phyloP scores from a whole-genome alignment of 2,113 vertebrate genomes.

The Lagopus leucura region DNA sequence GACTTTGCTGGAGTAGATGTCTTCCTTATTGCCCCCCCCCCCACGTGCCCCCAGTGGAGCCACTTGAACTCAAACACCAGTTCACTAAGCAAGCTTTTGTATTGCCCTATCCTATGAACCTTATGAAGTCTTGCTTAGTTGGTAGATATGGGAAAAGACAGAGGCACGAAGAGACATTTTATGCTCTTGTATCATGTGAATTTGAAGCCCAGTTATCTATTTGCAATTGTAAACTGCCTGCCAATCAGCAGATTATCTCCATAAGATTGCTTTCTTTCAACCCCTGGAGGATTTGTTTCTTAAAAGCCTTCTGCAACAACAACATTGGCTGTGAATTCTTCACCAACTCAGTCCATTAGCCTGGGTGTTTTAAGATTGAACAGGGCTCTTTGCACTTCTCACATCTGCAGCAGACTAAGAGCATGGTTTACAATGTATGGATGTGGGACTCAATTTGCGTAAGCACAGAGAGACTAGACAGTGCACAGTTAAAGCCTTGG shows the following conservation, averaged over 20 bases:
- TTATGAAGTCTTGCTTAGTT: neutral
- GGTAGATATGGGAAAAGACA: neutral
- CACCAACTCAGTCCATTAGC: neutral
- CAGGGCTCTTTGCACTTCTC: neutral
- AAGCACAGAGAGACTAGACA: neutral
- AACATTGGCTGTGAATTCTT: neutral
- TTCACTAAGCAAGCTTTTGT: neutral
- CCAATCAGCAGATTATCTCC: neutral
- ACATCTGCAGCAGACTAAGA: neutral
- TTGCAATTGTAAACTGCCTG: neutral
- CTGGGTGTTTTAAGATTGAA: neutral
- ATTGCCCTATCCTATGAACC: neutral
- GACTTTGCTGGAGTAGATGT: neutral
- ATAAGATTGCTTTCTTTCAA: neutral
- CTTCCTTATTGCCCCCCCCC: neutral
- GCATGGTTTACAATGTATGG: neutral
- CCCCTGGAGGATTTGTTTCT: neutral
- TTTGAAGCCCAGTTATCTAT: neutral
- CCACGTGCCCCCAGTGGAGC: neutral
- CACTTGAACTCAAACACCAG: neutral
- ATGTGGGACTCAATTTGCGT: rapidly evolving
- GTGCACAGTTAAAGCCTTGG: neutral
- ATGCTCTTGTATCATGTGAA: rapidly evolving
- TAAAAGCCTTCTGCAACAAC: neutral
- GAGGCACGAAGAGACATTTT: neutral